phyloP scores from a whole-genome alignment of 2,888 invertebrate genomes.

The Himalopsyche kuldschensis region DNA sequence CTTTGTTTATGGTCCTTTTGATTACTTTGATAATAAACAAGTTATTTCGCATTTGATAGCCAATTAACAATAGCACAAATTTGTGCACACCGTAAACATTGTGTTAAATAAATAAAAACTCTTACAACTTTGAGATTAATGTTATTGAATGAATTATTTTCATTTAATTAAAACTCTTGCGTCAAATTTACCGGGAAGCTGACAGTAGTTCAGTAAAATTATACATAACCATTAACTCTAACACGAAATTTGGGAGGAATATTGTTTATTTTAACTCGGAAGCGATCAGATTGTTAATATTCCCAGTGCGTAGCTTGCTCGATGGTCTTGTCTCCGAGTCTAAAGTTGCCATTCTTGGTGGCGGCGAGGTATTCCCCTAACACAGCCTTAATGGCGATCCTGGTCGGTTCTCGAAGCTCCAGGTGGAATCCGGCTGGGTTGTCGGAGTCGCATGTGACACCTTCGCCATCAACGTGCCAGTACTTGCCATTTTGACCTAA shows the following conservation, averaged over 20 bases:
- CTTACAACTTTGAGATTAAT: too few species aligned
- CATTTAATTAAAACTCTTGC: too few species aligned
- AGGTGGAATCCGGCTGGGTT: conserved; percentile 83
- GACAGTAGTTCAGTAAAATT: conserved; percentile 1
- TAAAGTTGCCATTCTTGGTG: conserved; percentile 89
- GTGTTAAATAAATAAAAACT: too few species aligned
- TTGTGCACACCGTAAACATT: too few species aligned
- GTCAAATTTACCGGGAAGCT: background rate
- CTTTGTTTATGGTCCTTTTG: too few species aligned
- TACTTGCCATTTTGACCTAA: conserved; percentile 90
- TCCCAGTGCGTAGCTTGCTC: conserved; percentile 90
- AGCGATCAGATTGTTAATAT: conserved; percentile 64
- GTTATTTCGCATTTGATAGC: too few species aligned
- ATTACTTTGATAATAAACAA: too few species aligned
- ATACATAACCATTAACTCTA: conserved; percentile 3
- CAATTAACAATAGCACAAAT: too few species aligned
- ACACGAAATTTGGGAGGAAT: conserved; percentile 10
- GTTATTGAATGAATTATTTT: too few species aligned
- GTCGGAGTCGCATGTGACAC: conserved; percentile 84
- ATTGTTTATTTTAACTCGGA: background rate
- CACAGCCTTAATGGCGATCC: conserved; percentile 83
- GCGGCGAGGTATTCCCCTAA: conserved; percentile 81
- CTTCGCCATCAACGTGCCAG: conserved; percentile 89
- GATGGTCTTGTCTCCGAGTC: conserved; percentile 76
- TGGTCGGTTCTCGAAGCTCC: conserved; percentile 90